phyloP scores from a whole-genome alignment of 2,113 vertebrate species.

The Dromiciops gliroides region DNA sequence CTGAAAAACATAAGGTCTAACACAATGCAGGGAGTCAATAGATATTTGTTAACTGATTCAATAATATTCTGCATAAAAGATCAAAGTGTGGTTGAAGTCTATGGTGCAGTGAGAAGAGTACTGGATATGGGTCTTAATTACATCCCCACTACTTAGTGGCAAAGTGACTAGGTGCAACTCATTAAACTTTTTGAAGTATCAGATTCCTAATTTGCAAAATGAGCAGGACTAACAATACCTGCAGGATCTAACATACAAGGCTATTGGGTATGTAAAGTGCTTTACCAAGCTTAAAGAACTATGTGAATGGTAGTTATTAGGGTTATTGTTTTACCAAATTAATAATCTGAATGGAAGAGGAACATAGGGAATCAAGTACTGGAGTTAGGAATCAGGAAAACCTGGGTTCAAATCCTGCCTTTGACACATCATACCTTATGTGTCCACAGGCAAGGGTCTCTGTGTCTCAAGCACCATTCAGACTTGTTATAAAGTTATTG shows the following conservation, averaged over 20 bases:
- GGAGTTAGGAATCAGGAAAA: neutral
- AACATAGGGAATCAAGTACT: neutral
- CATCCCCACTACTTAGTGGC: neutral
- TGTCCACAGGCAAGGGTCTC: neutral
- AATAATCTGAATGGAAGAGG: neutral
- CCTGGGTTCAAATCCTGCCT: neutral
- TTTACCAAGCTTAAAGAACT: neutral
- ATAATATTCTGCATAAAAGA: neutral
- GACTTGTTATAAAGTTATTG: neutral
- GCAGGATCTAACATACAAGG: neutral
- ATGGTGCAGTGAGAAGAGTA: neutral
- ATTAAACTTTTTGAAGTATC: neutral
- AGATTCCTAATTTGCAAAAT: neutral
- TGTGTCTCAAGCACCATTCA: neutral
- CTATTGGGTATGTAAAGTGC: neutral
- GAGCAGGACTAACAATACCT: neutral
- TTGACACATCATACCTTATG: neutral
- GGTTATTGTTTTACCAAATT: neutral
- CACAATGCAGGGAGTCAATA: neutral
- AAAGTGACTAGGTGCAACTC: neutral
- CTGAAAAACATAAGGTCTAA: neutral
- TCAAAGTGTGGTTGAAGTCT: neutral
- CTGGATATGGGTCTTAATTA: neutral
- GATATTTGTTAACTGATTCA: neutral
- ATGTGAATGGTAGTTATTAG: neutral